Evolutionary conservation across 2,888 invertebrate genomes (phyloP), one percentile per base, ranked within the genome.

Genomic region (Cephonodes hylas): DNA sequence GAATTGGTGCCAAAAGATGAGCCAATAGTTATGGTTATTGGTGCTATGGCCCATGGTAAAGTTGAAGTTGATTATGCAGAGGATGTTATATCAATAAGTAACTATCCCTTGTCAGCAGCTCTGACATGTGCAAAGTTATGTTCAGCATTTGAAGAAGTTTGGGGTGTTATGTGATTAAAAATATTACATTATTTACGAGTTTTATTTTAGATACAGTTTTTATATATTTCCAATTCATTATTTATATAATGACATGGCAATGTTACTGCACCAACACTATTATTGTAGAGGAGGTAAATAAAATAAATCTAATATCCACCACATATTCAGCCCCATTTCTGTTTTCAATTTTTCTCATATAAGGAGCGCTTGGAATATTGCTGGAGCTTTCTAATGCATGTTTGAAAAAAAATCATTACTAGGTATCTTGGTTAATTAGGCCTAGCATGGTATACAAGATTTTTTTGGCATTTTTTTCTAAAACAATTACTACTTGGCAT

Each of bases 1-100:
- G 96, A 97, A 45, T 83, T 99, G 38, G 97, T 97, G 7, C 97
- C 97, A 0, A 88, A 92, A 15, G 93, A 94, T 58, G 96, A 98
- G 67, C 98, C 99, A 0, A 94, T 99, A 63, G 98, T 96, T 0
- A 93, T 99, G 70, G 96, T 99, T 2, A 93, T 99, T 63, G 99
- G 99, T 44, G 98, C 99, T 2, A 99, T 99, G 96, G 99, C 99
- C 0, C 98, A 99, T 89, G 99, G 99, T 61, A 96, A 96, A 87
- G 95, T 99, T 65, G 94, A 95, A 73, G 91, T 93, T 0, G 98
- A 99, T 85, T 99, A 99, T 86, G 94, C 96, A 0, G 99, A 99
- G 92, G 97, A 96, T 67, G 95, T 95, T 0, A 93, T 97, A 79
- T 98, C 99, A 2, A 96, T 99, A 62, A 99, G 99, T 84, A 97